phyloP scores from a whole-genome alignment of 2,113 vertebrate genomes.

The Platichthys flesus region DNA sequence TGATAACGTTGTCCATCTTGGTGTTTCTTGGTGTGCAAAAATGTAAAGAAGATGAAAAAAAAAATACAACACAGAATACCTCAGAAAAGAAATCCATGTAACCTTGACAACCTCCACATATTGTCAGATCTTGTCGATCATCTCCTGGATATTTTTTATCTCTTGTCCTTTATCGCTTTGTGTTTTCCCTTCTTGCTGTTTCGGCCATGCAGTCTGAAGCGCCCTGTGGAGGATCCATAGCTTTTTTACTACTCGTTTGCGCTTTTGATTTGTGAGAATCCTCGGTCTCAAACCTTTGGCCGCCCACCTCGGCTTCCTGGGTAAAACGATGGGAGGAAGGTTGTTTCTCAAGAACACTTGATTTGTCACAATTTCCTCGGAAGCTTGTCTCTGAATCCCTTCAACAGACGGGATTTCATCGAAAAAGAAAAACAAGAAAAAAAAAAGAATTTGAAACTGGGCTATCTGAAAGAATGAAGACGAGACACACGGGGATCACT shows the following conservation, averaged over 20 bases:
- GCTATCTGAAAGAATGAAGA: conserved; percentile 42
- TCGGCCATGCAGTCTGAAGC: conserved; percentile 33
- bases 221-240: conserved; percentile 50
- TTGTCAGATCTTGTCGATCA: conserved; percentile 58
- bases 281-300: conserved; percentile 38
- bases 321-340: neutral
- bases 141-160: conserved; percentile 43
- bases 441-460: conserved; percentile 20
- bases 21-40: conserved; percentile 73
- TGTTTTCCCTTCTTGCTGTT: conserved; percentile 5
- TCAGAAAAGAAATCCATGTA: conserved; percentile 82
- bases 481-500: conserved; percentile 36
- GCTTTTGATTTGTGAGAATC: conserved; percentile 27
- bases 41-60: conserved; percentile 66
- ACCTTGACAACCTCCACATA: conserved; percentile 73
- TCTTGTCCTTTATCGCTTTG: neutral
- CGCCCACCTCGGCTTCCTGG: conserved; percentile 1
- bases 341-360: neutral
- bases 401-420: neutral
- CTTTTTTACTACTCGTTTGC: conserved; percentile 41
- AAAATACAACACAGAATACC: conserved; percentile 84
- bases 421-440: neutral
- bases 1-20: conserved; percentile 61
- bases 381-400: neutral
- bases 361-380: neutral